Evolutionary conservation across 2,888 invertebrate species (phyloP).

Genomic region (Caenorhabditis zanzibari): DNA sequence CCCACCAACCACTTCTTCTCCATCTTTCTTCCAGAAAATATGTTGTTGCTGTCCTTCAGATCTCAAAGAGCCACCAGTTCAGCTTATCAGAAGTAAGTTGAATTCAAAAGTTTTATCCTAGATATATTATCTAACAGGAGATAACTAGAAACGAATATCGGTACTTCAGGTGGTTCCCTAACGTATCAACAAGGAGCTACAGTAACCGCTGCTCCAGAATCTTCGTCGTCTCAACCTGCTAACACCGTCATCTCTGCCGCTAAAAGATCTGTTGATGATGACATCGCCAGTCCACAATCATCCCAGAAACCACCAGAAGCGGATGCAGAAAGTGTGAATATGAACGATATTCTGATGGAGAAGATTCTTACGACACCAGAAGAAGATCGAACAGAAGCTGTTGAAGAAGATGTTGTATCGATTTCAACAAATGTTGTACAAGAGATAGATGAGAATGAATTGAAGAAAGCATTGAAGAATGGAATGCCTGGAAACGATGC

Average conservation of each 20-base stretch:
- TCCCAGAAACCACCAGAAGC: slow-evolving; percentile 33
- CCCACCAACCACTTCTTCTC: slow-evolving; percentile 41
- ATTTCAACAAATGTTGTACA: slow-evolving; percentile 63
- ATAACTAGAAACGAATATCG: too few species aligned
- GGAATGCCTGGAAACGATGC: slow-evolving; percentile 36
- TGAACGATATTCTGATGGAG: slow-evolving; percentile 64
- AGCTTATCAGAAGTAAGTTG: slow-evolving; percentile 59
- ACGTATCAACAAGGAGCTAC: slow-evolving; percentile 55
- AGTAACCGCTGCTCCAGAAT: slow-evolving; percentile 15
- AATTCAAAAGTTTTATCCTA: too few species aligned
- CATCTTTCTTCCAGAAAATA: slow-evolving; percentile 55
- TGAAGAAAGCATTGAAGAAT: slow-evolving; percentile 44
- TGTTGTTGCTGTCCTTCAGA: slow-evolving; percentile 52
- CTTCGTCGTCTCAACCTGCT: not conserved
- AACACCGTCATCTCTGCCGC: slow-evolving; percentile 55
- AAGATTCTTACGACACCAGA: slow-evolving; percentile 43
- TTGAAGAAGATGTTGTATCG: slow-evolving; percentile 57
- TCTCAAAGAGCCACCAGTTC: slow-evolving; percentile 64
- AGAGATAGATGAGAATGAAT: slow-evolving; percentile 56
- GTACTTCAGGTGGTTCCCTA: slow-evolving; percentile 64
- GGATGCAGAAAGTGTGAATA: slow-evolving; percentile 54
- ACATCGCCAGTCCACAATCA: slow-evolving; percentile 19
- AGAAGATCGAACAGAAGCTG: slow-evolving; percentile 56
- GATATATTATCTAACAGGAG: too few species aligned
- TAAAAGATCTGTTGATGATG: slow-evolving; percentile 53